Percentiles rank a stretch among this genome's conserved stretches.
Evolutionary conservation across 2,797 vertebrate species (phyloP).

Genomic region (Sebastes minor): DNA sequence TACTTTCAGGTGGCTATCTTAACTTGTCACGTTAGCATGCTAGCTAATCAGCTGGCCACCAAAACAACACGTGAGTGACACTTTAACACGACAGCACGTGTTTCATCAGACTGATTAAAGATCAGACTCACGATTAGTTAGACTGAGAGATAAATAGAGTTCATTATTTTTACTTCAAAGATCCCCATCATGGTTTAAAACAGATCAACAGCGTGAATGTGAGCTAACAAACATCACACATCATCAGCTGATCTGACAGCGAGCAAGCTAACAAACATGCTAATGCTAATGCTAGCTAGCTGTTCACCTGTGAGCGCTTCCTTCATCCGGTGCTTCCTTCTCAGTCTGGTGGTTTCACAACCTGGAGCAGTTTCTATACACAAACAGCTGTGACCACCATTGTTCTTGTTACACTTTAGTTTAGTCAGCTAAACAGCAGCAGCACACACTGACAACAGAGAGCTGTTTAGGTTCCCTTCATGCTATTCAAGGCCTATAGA

Average conservation of each 20-base stretch:
- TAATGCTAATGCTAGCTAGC: conserved; percentile 45
- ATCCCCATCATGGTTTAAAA: neutral
- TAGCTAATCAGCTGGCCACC: neutral
- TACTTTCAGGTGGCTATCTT: neutral
- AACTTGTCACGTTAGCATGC: neutral
- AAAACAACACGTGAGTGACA: neutral
- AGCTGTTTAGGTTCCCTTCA: neutral
- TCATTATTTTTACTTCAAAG: fast-evolving
- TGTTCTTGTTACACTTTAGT: neutral
- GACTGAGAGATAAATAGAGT: neutral
- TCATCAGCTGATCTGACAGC: conserved; percentile 27
- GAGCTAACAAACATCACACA: too few relatives aligned
- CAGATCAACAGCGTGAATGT: too few relatives aligned
- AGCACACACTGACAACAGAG: neutral
- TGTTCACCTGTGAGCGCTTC: conserved; percentile 24
- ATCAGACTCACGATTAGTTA: neutral
- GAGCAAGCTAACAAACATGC: conserved; percentile 13
- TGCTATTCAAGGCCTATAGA: neutral
- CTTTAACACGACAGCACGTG: neutral
- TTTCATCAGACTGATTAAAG: neutral
- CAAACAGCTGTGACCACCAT: neutral
- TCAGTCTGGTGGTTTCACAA: neutral
- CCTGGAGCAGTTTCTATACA: neutral
- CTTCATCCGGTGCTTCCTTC: neutral
- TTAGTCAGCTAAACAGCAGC: neutral